These are phyloP conservation scores for Gari tellinella DNA, from an alignment of 2,888 invertebrate species.

Conservation along the genomic window DNA sequence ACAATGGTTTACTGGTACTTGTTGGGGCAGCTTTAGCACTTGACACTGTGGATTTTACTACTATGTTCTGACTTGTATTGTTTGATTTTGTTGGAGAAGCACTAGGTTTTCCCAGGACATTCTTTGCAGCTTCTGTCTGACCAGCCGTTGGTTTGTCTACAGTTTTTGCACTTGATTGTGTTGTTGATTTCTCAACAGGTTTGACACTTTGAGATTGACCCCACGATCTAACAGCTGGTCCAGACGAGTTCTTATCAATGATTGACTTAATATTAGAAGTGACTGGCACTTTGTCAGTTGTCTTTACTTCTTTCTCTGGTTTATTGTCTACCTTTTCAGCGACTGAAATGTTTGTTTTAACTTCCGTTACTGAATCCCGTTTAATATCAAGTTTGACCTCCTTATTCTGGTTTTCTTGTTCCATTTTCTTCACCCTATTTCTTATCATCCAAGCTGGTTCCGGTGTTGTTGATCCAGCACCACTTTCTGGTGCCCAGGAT, in stretches of 20 bases:
- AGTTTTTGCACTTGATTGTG: conserved; percentile 17
- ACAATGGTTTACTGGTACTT: conserved; percentile 21
- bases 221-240: conserved; percentile 42
- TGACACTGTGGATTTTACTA: not conserved
- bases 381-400: conserved; percentile 40
- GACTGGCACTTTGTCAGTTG: conserved; percentile 49
- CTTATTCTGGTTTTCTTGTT: conserved; percentile 39
- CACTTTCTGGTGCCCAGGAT: conserved; percentile 49
- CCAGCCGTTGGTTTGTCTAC: conserved; percentile 2
- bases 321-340: conserved; percentile 40
- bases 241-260: conserved; percentile 6
- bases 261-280: conserved; percentile 20
- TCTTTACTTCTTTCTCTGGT: conserved; percentile 33
- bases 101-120: conserved; percentile 13
- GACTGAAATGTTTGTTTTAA: conserved; percentile 27
- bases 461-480: conserved; percentile 24
- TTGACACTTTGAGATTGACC: conserved; percentile 35
- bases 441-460: conserved; percentile 65
- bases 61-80: not conserved
- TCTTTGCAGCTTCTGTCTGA: conserved; percentile 15
- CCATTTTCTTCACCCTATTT: conserved; percentile 52
- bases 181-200: conserved; percentile 30
- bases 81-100: not conserved
- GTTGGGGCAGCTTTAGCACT: conserved; percentile 16
- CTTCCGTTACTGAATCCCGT: conserved; percentile 48